phyloP scores from a whole-genome alignment of 1,140 invertebrate species.

The Solen grandis region DNA sequence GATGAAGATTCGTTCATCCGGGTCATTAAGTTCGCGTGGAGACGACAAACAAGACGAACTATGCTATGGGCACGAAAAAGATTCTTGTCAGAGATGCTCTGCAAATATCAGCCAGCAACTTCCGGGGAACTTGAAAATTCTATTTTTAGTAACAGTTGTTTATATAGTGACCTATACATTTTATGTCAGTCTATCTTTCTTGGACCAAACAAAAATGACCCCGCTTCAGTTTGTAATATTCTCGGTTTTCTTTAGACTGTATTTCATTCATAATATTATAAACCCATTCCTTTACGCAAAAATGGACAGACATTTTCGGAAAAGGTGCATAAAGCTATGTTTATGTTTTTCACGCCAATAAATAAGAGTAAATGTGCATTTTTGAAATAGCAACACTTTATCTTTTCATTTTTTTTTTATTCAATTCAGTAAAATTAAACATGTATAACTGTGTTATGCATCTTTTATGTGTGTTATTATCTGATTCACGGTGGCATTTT shows the following conservation, averaged over 20 bases:
- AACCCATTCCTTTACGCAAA: constrained; percentile 40
- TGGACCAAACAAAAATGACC: constrained; percentile 14
- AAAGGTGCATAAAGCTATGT: constrained; percentile 12
- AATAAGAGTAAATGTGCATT: too few species aligned
- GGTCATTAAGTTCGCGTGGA: neutral
- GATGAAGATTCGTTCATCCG: constrained; percentile 21
- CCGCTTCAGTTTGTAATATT: constrained; percentile 22
- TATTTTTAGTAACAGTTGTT: constrained; percentile 35
- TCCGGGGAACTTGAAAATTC: constrained; percentile 24
- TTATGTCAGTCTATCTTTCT: constrained; percentile 15
- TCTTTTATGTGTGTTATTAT: too few species aligned
- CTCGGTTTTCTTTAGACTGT: constrained; percentile 21
- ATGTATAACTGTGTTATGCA: too few species aligned
- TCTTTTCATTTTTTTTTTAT: too few species aligned
- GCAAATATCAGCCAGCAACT: neutral
- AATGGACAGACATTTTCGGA: constrained; percentile 42
- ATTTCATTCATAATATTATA: constrained; percentile 46
- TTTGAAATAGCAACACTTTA: too few species aligned
- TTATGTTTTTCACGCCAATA: too few species aligned
- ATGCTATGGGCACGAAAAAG: neutral
- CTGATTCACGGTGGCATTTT: too few species aligned
- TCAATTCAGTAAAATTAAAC: too few species aligned
- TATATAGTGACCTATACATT: constrained; percentile 30
- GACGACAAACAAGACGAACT: neutral
- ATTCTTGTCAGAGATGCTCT: neutral